Evolutionary conservation across 2,888 invertebrate species (phyloP), one percentile per base, ranked within the genome.

Genomic region (Eupithecia tripunctaria): DNA sequence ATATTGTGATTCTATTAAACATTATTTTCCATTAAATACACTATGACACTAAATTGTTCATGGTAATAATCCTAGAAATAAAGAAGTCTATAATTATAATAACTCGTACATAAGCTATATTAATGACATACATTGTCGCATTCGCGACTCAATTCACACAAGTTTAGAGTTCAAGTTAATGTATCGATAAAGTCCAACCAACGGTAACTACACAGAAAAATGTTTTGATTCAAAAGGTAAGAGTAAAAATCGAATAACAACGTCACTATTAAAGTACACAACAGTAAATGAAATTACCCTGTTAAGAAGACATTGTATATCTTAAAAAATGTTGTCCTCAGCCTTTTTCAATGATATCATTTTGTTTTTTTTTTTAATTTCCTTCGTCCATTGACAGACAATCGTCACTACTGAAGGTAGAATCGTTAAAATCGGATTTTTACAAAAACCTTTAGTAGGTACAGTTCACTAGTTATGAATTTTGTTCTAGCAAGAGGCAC

Each of bases 291-390:
- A 94, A 92, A 90, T 89, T 93, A 94, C 94, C 94, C 94, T 94
- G 94, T 94, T 92, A 82, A 90, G 90, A 92, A 92, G 93, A 94
- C 94, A 93, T 94, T 94, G 94, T 94, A 94, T 93, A 92, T 92
- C 87, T 88, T 91, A 89, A 93, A 91, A 93, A 91, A 91, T 91
- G 90, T 89, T 56, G 90, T 91, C 94, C 93, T 94, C 94, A 94
- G 94, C 94, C 94, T 94, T 93, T 91, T 89, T 85, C 84, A 90
- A 93, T 94, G 94, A 94, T 94, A 94, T 93, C 86, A 83, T 86
- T 86, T 89, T 88, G 87, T 87, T 91, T 88, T 87, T 91, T 88
- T 32, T 84, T 79, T 82, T 79, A 64, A 25, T 84, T 82, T 78
- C 81, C 73, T 77, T 76, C 73, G 78, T 80, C 78, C 80, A 83